A percentile compares a stretch with the other conserved stretches of the same genome.
These are phyloP conservation scores for Thalpophila matura DNA, from an alignment of 2,888 invertebrate genomes.

Conservation along the genomic window DNA sequence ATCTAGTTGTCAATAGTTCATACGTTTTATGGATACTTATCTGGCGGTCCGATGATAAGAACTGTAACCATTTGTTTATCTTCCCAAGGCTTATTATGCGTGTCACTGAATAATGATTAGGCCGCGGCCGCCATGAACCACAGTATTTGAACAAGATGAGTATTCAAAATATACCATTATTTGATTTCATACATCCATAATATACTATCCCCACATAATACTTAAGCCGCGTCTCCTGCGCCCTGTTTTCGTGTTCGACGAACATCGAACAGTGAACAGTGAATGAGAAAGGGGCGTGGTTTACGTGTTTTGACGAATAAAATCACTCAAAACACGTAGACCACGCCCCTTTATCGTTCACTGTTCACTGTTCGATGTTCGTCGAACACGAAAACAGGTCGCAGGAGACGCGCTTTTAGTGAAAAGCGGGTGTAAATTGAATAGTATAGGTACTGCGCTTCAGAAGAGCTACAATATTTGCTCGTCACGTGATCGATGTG, in stretches of 20 bases:
- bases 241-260: too few relatives aligned
- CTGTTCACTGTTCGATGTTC: too few relatives aligned
- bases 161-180: conserved; percentile 12
- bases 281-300: too few relatives aligned
- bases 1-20: conserved; percentile 43
- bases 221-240: too few relatives aligned
- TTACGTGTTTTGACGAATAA: too few relatives aligned
- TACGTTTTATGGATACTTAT: conserved; percentile 43
- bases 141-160: conserved; percentile 7
- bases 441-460: conserved; percentile 32
- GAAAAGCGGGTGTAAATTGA: conserved; percentile 55
- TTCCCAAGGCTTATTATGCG: conserved; percentile 44
- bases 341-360: too few relatives aligned
- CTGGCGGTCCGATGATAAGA: conserved; percentile 45
- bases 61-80: conserved; percentile 57
- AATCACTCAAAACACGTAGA: too few relatives aligned
- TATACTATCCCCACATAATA: conserved; percentile 45
- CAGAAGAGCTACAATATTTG: conserved; percentile 54
- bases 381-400: too few relatives aligned
- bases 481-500: conserved; percentile 64
- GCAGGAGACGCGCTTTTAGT: too few relatives aligned
- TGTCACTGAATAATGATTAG: conserved; percentile 52
- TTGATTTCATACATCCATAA: conserved; percentile 15
- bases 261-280: too few relatives aligned
- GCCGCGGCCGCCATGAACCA: conserved; percentile 12